A percentile compares a stretch with the other conserved stretches of the same genome.
phyloP scores from a whole-genome alignment of 2,797 vertebrate genomes.

The Vultur gryphus region DNA sequence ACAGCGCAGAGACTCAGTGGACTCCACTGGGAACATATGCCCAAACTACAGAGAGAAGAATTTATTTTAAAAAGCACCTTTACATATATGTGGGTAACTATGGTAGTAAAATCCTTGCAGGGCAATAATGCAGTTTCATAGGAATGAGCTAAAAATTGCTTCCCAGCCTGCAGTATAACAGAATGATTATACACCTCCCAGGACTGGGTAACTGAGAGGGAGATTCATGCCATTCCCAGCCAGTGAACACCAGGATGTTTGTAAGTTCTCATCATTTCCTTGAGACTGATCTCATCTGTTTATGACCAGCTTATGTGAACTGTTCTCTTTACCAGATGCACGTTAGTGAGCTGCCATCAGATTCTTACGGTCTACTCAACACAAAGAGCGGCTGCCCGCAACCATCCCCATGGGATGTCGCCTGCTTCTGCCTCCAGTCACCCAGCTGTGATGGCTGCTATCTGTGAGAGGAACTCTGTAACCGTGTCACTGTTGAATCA shows the following conservation, averaged over 20 bases:
- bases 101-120: background rate
- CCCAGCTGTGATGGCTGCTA: background rate
- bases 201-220: background rate
- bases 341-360: background rate
- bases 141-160: background rate
- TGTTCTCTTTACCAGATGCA: background rate
- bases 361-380: background rate
- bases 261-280: background rate
- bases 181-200: background rate
- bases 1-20: background rate
- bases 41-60: background rate
- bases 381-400: background rate
- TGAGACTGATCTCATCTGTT: background rate
- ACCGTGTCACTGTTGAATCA: background rate
- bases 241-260: background rate
- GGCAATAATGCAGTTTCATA: background rate
- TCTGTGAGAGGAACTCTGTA: background rate
- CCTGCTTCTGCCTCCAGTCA: background rate
- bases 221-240: background rate
- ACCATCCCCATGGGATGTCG: background rate
- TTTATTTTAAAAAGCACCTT: background rate
- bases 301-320: background rate
- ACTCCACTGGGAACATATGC: background rate
- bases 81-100: background rate
- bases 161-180: background rate